Evolutionary conservation across 2,113 vertebrate species (phyloP).

Genomic region (Macaca mulatta): DNA sequence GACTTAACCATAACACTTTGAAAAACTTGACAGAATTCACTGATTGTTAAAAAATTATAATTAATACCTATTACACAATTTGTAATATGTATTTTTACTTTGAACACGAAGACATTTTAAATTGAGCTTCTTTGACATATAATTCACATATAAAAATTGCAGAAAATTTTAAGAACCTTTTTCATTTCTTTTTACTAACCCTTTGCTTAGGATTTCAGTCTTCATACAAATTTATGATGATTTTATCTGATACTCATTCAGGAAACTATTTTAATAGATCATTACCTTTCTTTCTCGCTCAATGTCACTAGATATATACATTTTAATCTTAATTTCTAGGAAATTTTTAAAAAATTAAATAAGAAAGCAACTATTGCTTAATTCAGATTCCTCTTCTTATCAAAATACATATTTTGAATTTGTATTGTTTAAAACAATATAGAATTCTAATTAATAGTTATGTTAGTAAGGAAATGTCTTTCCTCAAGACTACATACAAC

Average conservation of each 20-base stretch:
- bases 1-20: neutral
- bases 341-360: neutral
- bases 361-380: neutral
- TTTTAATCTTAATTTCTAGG: neutral
- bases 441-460: neutral
- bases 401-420: neutral
- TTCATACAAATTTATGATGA: neutral
- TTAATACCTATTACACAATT: neutral
- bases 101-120: neutral
- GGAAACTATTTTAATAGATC: neutral
- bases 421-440: conserved; percentile 14
- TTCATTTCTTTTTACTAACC: neutral
- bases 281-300: neutral
- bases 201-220: neutral
- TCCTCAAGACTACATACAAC: neutral
- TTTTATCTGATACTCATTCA: neutral
- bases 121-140: neutral
- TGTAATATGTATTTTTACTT: neutral
- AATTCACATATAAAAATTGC: neutral
- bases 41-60: neutral
- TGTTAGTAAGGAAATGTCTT: neutral
- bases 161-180: neutral
- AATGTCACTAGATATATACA: neutral
- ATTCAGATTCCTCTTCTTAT: neutral
- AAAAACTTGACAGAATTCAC: neutral